Evolutionary conservation across 2,888 invertebrate genomes (phyloP).

Genomic region (Opisthograptis luteolata): DNA sequence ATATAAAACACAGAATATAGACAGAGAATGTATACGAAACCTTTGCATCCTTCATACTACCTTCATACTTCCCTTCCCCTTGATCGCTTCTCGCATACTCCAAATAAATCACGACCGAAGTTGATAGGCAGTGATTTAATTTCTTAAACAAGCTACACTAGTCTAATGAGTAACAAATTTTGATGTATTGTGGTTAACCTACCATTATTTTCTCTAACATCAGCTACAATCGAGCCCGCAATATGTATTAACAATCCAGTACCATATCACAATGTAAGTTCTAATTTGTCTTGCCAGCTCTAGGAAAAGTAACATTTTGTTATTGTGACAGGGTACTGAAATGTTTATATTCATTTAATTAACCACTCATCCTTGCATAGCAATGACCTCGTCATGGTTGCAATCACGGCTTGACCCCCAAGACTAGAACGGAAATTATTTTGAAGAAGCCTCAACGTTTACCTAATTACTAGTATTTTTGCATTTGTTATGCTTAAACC

Average conservation of each 20-base stretch:
- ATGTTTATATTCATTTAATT: not conserved
- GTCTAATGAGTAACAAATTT: slow-evolving; percentile 5
- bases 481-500: not conserved
- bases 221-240: not conserved
- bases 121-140: too few species aligned
- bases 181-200: slow-evolving; percentile 7
- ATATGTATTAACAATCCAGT: not conserved
- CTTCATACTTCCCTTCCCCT: too few species aligned
- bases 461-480: slow-evolving; percentile 12
- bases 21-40: too few species aligned
- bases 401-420: slow-evolving; percentile 37
- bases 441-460: slow-evolving; percentile 23
- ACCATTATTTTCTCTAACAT: slow-evolving; percentile 10
- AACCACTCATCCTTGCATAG: slow-evolving; percentile 29
- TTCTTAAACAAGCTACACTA: slow-evolving; percentile 4
- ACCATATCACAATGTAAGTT: not conserved
- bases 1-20: too few species aligned
- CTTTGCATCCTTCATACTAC: too few species aligned
- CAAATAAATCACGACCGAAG: too few species aligned
- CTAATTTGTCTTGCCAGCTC: too few species aligned
- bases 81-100: too few species aligned
- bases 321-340: slow-evolving; percentile 1
- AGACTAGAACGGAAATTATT: slow-evolving; percentile 28
- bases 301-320: not conserved
- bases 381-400: slow-evolving; percentile 42